Evolutionary conservation across 2,888 invertebrate species (phyloP).

Genomic region (Cloeon dipterum): DNA sequence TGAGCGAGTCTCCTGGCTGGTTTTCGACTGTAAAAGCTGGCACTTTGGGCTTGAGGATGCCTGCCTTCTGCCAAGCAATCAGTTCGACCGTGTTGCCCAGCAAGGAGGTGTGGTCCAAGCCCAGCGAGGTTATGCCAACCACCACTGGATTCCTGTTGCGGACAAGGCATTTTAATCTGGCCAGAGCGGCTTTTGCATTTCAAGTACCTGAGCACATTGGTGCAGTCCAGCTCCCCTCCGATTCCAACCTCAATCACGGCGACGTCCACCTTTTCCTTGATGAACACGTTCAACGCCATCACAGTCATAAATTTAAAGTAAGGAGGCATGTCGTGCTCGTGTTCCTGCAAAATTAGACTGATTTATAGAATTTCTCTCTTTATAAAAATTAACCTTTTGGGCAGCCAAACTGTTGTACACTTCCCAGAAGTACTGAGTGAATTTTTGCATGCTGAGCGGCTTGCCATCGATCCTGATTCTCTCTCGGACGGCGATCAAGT

Average conservation of each 20-base stretch:
- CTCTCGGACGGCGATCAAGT: slow-evolving; percentile 77
- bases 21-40: slow-evolving; percentile 43
- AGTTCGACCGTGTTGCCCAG: slow-evolving; percentile 60
- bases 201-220: slow-evolving; percentile 60
- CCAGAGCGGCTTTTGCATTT: background rate
- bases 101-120: slow-evolving; percentile 68
- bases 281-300: slow-evolving; percentile 71
- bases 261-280: slow-evolving; percentile 69
- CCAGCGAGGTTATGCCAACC: slow-evolving; percentile 77
- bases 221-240: slow-evolving; percentile 83
- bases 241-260: slow-evolving; percentile 93
- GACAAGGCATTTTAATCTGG: background rate
- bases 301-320: slow-evolving; percentile 91
- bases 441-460: slow-evolving; percentile 47
- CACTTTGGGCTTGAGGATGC: slow-evolving; percentile 64
- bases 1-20: slow-evolving; percentile 35
- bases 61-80: slow-evolving; percentile 90
- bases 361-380: background rate
- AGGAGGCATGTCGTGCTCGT: slow-evolving; percentile 54
- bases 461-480: slow-evolving; percentile 70
- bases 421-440: slow-evolving; percentile 60
- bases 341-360: slow-evolving; percentile 19
- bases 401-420: slow-evolving; percentile 40
- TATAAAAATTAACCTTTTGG: slow-evolving; percentile 17
- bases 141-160: slow-evolving; percentile 47